Evolutionary conservation across 2,113 vertebrate genomes (phyloP).

Genomic region (Mystacornis crossleyi): DNA sequence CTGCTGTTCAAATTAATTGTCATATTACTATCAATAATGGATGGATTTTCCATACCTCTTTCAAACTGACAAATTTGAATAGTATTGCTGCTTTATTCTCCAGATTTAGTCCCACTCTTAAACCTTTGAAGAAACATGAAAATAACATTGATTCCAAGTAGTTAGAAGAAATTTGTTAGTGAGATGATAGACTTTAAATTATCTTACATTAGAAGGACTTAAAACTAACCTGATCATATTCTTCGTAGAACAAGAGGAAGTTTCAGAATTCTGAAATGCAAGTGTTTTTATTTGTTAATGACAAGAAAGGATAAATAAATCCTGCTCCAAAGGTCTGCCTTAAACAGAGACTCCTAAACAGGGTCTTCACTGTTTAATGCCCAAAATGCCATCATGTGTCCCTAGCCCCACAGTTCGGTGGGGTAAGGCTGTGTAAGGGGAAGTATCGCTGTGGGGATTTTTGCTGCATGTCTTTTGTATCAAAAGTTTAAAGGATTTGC

Average conservation of each 20-base stretch:
- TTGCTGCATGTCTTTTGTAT: rapidly evolving
- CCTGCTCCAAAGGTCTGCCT: neutral
- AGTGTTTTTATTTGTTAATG: neutral
- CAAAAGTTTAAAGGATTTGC: neutral
- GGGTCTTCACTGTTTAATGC: neutral
- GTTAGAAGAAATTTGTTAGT: neutral
- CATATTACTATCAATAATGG: neutral
- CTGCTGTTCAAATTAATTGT: neutral
- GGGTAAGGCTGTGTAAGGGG: neutral
- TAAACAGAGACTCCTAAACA: neutral
- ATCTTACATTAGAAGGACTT: neutral
- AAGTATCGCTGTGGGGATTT: neutral
- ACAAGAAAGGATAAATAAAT: neutral
- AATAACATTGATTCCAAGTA: neutral
- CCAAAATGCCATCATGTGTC: neutral
- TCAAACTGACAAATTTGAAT: neutral
- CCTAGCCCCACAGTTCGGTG: neutral
- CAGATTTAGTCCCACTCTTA: neutral
- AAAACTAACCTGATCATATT: neutral
- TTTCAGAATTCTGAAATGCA: neutral
- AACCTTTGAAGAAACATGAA: neutral
- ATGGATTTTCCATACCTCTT: neutral
- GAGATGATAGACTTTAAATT: neutral
- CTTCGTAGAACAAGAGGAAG: neutral
- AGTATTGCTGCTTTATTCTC: neutral